phyloP scores from a whole-genome alignment of 2,888 invertebrate genomes.

The Eristalis arbustorum region DNA sequence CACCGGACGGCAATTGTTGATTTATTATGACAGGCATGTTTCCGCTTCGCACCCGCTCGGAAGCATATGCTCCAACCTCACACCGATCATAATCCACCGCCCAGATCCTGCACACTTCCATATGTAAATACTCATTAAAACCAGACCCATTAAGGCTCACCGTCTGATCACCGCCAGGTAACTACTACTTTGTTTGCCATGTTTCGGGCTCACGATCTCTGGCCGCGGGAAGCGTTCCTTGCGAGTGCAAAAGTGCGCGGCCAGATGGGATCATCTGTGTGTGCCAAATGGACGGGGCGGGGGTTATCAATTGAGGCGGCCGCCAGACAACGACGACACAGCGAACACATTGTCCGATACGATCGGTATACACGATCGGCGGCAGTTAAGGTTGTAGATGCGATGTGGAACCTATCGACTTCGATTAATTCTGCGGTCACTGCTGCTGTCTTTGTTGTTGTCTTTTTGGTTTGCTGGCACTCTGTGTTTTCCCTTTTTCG shows the following conservation, averaged over 20 bases:
- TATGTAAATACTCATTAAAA: slow-evolving; percentile 64
- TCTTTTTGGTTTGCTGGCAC: slow-evolving; percentile 5
- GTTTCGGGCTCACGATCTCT: slow-evolving; percentile 44
- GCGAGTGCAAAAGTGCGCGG: slow-evolving; percentile 6
- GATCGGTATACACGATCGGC: slow-evolving; percentile 51
- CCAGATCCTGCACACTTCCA: slow-evolving; percentile 8
- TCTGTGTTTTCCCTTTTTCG: slow-evolving; percentile 3
- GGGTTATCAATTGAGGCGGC: slow-evolving; percentile 49
- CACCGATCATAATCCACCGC: slow-evolving; percentile 43
- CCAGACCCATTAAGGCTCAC: slow-evolving; percentile 33
- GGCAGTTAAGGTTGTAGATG: slow-evolving; percentile 27
- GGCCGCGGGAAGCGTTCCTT: background rate
- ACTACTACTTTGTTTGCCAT: slow-evolving; percentile 52
- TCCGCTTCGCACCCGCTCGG: slow-evolving; percentile 43
- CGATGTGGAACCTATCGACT: slow-evolving; percentile 58
- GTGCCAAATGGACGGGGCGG: background rate
- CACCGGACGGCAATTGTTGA: background rate
- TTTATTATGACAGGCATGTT: slow-evolving; percentile 63
- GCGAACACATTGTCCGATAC: slow-evolving; percentile 56
- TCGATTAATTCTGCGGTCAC: slow-evolving; percentile 67
- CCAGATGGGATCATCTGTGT: slow-evolving; percentile 59
- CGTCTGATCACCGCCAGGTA: slow-evolving; percentile 34
- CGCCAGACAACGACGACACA: slow-evolving; percentile 48
- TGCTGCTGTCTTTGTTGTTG: slow-evolving; percentile 21
- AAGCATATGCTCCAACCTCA: slow-evolving; percentile 28